Evolutionary conservation across 2,113 vertebrate genomes (phyloP).

Genomic region (Menidia beryllina): DNA sequence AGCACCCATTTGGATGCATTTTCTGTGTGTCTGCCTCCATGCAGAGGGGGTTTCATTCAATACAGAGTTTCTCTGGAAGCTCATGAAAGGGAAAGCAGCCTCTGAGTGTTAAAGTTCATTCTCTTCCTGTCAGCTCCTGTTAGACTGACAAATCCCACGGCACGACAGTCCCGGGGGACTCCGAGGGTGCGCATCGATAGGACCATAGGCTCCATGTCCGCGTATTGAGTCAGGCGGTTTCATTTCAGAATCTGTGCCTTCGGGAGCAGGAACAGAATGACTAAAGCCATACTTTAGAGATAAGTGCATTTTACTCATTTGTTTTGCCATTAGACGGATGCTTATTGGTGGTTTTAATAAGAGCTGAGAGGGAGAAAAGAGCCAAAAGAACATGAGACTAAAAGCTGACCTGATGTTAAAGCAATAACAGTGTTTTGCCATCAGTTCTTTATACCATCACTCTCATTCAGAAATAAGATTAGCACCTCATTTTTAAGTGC

Average conservation of each 20-base stretch:
- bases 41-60: constrained; percentile 49
- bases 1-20: constrained; percentile 7
- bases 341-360: constrained; percentile 5
- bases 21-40: constrained; percentile 13
- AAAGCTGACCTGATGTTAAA: constrained; percentile 5
- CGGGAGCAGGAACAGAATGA: constrained; percentile 1
- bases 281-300: constrained; percentile 16
- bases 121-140: constrained; percentile 56
- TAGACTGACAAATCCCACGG: constrained; percentile 62
- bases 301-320: constrained; percentile 12
- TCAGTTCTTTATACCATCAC: too few relatives aligned
- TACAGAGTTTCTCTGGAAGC: constrained; percentile 50
- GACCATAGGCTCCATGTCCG: constrained; percentile 13
- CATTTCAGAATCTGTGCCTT: constrained; percentile 11
- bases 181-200: constrained; percentile 30
- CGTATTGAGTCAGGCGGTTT: constrained; percentile 27
- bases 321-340: constrained; percentile 2
- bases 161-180: constrained; percentile 42
- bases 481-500: not conserved
- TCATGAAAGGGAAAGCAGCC: constrained; percentile 70
- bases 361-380: not conserved
- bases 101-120: constrained; percentile 62
- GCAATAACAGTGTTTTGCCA: not conserved
- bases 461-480: not conserved
- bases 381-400: not conserved